Evolutionary conservation across 2,888 invertebrate genomes (phyloP).

Genomic region (Lymantria monacha): DNA sequence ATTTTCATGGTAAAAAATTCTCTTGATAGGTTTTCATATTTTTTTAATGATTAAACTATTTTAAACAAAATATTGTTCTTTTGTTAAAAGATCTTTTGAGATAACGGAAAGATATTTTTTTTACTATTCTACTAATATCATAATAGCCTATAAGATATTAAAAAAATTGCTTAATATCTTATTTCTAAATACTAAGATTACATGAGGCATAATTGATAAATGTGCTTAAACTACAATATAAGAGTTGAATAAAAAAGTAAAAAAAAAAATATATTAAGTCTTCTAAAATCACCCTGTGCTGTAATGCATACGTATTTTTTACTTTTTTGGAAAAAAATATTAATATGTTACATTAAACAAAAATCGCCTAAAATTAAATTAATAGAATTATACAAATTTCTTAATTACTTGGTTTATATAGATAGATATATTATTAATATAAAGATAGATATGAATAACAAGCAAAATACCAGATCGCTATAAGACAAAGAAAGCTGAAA

Average conservation of each 20-base stretch:
- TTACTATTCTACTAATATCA: background rate
- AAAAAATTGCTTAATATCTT: slow-evolving; percentile 3
- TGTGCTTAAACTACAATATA: slow-evolving; percentile 16
- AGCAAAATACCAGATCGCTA: too few species aligned
- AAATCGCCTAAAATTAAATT: background rate
- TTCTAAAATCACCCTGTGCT: slow-evolving; percentile 35
- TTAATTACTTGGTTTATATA: too few species aligned
- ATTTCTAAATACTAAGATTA: slow-evolving; percentile 18
- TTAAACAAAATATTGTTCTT: background rate
- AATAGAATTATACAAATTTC: too few species aligned
- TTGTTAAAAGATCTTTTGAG: background rate
- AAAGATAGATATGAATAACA: too few species aligned
- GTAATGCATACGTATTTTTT: slow-evolving; percentile 7
- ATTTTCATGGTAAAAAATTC: background rate
- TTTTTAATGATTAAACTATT: background rate
- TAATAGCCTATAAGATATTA: background rate
- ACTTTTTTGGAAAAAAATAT: slow-evolving; percentile 20
- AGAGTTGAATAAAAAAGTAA: slow-evolving; percentile 6
- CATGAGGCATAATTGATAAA: slow-evolving; percentile 15
- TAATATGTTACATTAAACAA: too few species aligned
- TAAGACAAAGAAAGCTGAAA: too few species aligned
- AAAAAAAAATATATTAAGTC: slow-evolving; percentile 31
- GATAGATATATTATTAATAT: too few species aligned
- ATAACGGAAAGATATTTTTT: background rate
- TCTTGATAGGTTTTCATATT: background rate